Conservation (phyloP, 2,113 vertebrate genomes). For the Apodemus sylvaticus region DNA sequence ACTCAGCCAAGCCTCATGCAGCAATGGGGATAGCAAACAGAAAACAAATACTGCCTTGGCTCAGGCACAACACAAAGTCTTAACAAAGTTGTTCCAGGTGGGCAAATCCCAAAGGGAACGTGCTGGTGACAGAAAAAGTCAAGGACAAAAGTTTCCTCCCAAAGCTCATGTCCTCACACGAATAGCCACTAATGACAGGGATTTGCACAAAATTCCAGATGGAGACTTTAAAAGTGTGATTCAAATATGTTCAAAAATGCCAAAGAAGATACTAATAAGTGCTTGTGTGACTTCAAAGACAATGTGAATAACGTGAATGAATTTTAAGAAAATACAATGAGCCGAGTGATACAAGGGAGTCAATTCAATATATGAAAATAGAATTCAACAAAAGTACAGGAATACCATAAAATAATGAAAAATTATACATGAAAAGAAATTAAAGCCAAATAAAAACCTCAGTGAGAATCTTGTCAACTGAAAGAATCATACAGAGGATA, state of each 20-base stretch:
- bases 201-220: background rate
- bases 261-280: background rate
- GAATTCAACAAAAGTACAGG: background rate
- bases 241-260: background rate
- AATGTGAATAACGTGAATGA: background rate
- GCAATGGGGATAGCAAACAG: background rate
- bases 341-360: background rate
- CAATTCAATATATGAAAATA: background rate
- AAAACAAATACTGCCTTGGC: background rate
- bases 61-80: background rate
- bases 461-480: too few species aligned
- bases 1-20: background rate
- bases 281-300: background rate
- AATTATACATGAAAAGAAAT: background rate
- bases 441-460: background rate
- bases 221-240: background rate
- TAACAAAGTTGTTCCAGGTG: background rate
- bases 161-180: background rate
- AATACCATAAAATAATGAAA: background rate
- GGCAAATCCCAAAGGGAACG: background rate
- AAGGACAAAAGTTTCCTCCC: background rate
- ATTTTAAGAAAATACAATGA: background rate
- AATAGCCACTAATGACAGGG: background rate
- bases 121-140: background rate
- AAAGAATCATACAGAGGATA: too few species aligned